Conservation (phyloP, 2,888 invertebrate species). For the Amphipoea oculea region DNA sequence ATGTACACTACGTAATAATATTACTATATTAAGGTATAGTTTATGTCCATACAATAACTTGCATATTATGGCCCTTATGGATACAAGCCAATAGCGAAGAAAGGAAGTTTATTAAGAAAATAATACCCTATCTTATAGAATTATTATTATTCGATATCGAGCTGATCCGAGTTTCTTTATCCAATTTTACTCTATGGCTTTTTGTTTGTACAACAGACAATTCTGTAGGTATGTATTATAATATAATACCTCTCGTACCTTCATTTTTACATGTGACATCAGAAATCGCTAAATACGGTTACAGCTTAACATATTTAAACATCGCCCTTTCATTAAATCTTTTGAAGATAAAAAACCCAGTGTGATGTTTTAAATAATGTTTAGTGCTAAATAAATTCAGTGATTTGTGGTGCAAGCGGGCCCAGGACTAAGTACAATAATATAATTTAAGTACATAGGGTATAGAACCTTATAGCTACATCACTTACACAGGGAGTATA, state of each 20-base stretch:
- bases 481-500: not conserved
- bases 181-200: not conserved
- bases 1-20: conserved; percentile 8
- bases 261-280: not conserved
- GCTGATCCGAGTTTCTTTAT: not conserved
- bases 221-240: not conserved
- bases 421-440: not conserved
- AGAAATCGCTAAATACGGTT: not conserved
- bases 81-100: not conserved
- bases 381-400: not conserved
- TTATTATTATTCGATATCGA: not conserved
- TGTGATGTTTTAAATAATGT: not conserved
- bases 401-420: not conserved
- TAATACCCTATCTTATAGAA: not conserved
- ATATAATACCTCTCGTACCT: not conserved
- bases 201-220: not conserved
- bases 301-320: not conserved
- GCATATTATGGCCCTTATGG: not conserved
- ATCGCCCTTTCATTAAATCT: not conserved
- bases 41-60: conserved; percentile 2
- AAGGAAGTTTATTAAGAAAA: not conserved
- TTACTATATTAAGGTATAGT: not conserved
- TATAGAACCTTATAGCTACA: not conserved
- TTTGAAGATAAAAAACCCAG: not conserved
- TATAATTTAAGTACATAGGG: not conserved